Evolutionary conservation across 2,113 vertebrate genomes (phyloP).

Genomic region (Nannospalax galili): DNA sequence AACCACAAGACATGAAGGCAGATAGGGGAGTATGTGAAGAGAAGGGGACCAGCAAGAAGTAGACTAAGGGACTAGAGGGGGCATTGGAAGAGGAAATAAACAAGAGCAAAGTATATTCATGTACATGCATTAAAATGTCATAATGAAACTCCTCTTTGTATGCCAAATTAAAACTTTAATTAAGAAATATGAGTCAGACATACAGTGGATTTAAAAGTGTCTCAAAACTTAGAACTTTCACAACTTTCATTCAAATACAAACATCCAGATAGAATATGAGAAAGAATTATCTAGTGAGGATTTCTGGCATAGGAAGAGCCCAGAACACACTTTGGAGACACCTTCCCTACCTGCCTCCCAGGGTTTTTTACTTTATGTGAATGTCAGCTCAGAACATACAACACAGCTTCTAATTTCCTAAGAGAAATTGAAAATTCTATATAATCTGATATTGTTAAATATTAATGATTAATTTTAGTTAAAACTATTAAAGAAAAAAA

Average conservation of each 20-base stretch:
- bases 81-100: background rate
- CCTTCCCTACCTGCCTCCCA: background rate
- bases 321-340: too few species aligned
- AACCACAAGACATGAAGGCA: background rate
- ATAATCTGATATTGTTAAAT: background rate
- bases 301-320: background rate
- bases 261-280: background rate
- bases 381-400: background rate
- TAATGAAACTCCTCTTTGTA: background rate
- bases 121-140: background rate
- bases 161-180: background rate
- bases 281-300: background rate
- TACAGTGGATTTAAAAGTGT: background rate
- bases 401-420: background rate
- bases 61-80: background rate
- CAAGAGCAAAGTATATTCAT: too few species aligned
- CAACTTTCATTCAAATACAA: background rate
- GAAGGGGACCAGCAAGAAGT: too few species aligned
- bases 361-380: background rate
- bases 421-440: background rate
- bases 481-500: constrained; percentile 28
- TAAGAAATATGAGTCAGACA: background rate
- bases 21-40: too few species aligned
- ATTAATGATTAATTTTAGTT: background rate
- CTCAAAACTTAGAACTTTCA: constrained; percentile 8